phyloP scores from a whole-genome alignment of 2,888 invertebrate species.

The Meghimatium bilineatum region DNA sequence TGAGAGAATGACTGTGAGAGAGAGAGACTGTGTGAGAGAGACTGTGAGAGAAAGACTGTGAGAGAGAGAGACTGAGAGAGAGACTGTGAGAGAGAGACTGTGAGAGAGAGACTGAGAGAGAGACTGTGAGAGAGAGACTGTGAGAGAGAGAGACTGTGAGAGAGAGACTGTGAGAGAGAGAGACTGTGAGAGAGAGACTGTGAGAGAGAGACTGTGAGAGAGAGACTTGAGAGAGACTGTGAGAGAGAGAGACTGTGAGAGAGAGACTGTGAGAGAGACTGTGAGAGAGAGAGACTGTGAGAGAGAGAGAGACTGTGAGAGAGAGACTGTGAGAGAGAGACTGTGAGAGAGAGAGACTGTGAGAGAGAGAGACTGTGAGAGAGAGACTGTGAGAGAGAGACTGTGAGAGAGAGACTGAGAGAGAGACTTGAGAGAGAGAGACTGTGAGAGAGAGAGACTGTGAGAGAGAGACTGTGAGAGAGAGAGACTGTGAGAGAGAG shows the following conservation, averaged over 20 bases:
- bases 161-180: background rate
- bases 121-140: background rate
- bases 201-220: too few species aligned
- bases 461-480: background rate
- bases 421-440: background rate
- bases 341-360: background rate
- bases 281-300: too few species aligned
- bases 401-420: background rate
- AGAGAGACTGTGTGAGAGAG: background rate
- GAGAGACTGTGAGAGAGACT: too few species aligned
- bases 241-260: too few species aligned
- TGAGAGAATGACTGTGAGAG: background rate
- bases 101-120: background rate
- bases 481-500: background rate
- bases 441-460: background rate
- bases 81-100: background rate
- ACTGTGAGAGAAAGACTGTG: constrained; percentile 2
- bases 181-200: too few species aligned
- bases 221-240: too few species aligned
- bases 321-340: background rate
- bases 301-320: too few species aligned
- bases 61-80: background rate
- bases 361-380: background rate
- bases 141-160: background rate
- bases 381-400: background rate